Conservation (phyloP, 2,888 invertebrate species). For the Ischnura elegans region DNA sequence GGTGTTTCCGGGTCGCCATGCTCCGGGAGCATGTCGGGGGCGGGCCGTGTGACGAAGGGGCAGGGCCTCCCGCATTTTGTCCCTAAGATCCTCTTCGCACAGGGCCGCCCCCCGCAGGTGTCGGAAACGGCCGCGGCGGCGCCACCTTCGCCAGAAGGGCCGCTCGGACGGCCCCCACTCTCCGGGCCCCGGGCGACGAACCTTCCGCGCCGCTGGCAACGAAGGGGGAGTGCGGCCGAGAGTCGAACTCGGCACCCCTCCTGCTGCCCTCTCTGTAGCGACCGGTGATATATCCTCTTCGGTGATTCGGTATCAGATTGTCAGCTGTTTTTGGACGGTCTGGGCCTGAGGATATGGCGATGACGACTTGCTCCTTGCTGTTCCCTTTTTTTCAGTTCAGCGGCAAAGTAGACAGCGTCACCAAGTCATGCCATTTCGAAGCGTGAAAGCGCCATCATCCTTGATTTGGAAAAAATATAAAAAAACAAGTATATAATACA, state of each 20-base stretch:
- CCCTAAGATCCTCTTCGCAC: constrained; percentile 46
- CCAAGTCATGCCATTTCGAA: not conserved
- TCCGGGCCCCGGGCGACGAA: not conserved
- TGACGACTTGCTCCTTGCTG: not conserved
- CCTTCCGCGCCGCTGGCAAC: not conserved
- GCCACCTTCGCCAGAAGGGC: constrained; percentile 46
- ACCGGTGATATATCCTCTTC: constrained; percentile 12
- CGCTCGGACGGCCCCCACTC: not conserved
- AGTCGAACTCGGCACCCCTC: not conserved
- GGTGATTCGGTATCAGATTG: no score
- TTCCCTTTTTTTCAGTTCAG: not conserved
- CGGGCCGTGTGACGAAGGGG: constrained; percentile 47
- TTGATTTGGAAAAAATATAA: not conserved
- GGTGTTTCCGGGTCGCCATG: constrained; percentile 65
- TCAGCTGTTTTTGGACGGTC: not conserved
- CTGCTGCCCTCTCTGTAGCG: not conserved
- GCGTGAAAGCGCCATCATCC: not conserved
- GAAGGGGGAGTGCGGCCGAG: not conserved
- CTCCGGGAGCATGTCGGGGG: constrained; percentile 66
- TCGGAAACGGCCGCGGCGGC: not conserved
- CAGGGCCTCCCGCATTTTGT: constrained; percentile 61
- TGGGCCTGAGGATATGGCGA: not conserved
- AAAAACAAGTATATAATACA: not conserved
- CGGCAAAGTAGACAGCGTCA: not conserved
- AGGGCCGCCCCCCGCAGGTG: constrained; percentile 58